A percentile compares a stretch with the other conserved stretches of the same genome.
Conservation (phyloP, 2,797 vertebrate species). For the Peromyscus attwateri region DNA sequence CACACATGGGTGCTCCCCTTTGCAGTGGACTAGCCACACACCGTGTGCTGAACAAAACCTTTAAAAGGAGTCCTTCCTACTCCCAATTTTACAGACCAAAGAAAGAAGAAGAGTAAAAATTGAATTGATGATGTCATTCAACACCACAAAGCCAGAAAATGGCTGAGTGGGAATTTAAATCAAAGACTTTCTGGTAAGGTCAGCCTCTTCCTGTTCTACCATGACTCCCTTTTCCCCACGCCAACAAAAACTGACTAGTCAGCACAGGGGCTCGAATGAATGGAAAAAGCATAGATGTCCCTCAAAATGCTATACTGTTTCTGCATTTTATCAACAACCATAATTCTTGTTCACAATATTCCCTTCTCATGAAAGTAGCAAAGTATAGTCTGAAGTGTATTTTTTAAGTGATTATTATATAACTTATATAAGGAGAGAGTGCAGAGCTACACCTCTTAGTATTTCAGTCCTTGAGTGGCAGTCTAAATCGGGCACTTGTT, state of each 20-base stretch:
- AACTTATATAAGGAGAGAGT: slow-evolving; percentile 25
- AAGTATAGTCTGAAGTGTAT: neutral
- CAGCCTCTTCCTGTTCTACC: neutral
- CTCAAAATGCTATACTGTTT: slow-evolving; percentile 9
- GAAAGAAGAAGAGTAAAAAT: slow-evolving; percentile 27
- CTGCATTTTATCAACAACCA: slow-evolving; percentile 35
- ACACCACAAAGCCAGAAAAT: neutral
- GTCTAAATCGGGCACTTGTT: slow-evolving; percentile 73
- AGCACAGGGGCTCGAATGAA: slow-evolving; percentile 14
- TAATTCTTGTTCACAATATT: slow-evolving; percentile 31
- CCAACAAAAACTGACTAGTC: slow-evolving; percentile 25
- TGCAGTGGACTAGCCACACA: neutral
- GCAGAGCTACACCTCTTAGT: slow-evolving; percentile 27
- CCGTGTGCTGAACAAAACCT: neutral
- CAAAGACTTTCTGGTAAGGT: neutral
- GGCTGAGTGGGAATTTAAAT: slow-evolving; percentile 10
- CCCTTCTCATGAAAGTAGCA: neutral
- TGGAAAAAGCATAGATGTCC: neutral
- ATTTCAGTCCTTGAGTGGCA: slow-evolving; percentile 67
- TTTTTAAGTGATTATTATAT: slow-evolving; percentile 45
- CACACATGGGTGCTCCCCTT: neutral
- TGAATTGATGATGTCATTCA: neutral
- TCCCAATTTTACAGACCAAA: slow-evolving; percentile 52
- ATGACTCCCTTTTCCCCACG: neutral
- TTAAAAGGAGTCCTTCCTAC: neutral